These are phyloP conservation scores for Enoplosus armatus DNA, from an alignment of 2,797 vertebrate species.

Conservation along the genomic window DNA sequence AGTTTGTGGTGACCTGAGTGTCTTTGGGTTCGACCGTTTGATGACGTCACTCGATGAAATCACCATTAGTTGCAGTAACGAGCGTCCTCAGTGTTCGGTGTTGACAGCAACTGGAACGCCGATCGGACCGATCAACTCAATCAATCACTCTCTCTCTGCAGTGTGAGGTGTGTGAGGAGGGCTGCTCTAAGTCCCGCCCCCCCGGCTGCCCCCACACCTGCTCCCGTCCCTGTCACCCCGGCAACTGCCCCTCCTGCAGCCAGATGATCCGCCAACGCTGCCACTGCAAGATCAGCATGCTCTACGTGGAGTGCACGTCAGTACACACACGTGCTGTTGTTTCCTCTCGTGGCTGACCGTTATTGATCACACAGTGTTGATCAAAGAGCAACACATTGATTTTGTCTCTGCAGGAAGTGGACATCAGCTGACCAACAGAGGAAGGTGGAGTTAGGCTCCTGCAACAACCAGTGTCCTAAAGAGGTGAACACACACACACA, in stretches of 20 bases:
- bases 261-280: constrained; percentile 92
- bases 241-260: constrained; percentile 86
- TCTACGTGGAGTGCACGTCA: constrained; percentile 79
- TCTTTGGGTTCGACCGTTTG: too few species aligned
- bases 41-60: too few species aligned
- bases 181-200: constrained; percentile 87
- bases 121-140: background rate
- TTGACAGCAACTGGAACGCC: background rate
- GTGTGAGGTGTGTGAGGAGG: constrained; percentile 86
- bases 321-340: constrained; percentile 29
- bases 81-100: too few species aligned
- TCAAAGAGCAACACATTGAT: background rate
- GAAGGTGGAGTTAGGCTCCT: constrained; percentile 64
- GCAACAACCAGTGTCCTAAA: constrained; percentile 81
- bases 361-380: too few species aligned
- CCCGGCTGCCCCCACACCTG: constrained; percentile 89
- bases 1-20: too few species aligned
- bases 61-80: too few species aligned
- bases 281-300: constrained; percentile 89
- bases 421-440: constrained; percentile 55
- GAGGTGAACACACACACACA: constrained; percentile 55
- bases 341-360: too few species aligned
- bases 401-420: constrained; percentile 65
- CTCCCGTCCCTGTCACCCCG: constrained; percentile 87
- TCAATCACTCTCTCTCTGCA: constrained; percentile 18